Conservation (phyloP, 1,140 invertebrate genomes). For the Arctopsyche grandis region DNA sequence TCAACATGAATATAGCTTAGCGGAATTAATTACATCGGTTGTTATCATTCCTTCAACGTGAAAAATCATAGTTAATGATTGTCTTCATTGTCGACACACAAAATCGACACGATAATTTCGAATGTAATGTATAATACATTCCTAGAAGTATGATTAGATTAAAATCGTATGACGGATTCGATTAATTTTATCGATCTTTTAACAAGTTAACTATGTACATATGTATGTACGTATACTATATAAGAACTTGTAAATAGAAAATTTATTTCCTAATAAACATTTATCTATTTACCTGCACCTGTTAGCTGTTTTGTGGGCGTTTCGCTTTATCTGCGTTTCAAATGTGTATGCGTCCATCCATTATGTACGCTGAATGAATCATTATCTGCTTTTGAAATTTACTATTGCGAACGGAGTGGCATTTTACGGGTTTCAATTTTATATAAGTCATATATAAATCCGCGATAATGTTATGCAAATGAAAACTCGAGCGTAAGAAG, state of each 20-base stretch:
- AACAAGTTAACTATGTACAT: too few relatives aligned
- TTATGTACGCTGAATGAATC: neutral
- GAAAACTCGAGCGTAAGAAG: neutral
- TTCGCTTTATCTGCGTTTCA: conserved; percentile 5
- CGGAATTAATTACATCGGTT: neutral
- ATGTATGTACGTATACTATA: too few relatives aligned
- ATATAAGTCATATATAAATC: neutral
- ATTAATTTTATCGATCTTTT: too few relatives aligned
- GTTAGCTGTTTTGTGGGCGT: neutral
- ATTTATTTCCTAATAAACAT: neutral
- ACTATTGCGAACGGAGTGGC: too few relatives aligned
- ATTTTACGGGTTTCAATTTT: too few relatives aligned
- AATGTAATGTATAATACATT: too few relatives aligned
- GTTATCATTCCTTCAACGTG: neutral
- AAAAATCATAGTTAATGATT: too few relatives aligned
- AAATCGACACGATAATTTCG: too few relatives aligned
- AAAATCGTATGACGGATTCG: too few relatives aligned
- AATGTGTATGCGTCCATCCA: neutral
- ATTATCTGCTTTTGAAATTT: neutral
- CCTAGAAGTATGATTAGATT: too few relatives aligned
- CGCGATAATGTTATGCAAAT: neutral
- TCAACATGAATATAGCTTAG: conserved; percentile 1
- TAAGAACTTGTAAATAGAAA: neutral
- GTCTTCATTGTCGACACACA: too few relatives aligned
- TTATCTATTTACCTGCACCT: neutral